Evolutionary conservation across 2,888 invertebrate genomes (phyloP).

Genomic region (Lasioglossum pauxillum): DNA sequence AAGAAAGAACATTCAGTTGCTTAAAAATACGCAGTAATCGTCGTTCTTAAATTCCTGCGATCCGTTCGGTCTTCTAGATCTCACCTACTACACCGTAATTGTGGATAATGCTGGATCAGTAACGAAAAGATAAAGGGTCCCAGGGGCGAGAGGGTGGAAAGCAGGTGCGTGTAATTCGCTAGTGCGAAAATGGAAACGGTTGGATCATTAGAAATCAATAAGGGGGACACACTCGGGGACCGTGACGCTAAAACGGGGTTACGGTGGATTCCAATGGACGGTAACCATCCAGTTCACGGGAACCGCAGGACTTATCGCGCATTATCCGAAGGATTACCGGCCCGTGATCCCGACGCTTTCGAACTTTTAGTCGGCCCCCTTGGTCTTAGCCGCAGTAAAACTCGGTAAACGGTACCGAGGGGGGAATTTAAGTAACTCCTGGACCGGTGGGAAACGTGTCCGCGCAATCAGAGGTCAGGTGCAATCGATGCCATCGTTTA

Average conservation of each 20-base stretch:
- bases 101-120: background rate
- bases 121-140: background rate
- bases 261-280: constrained; percentile 65
- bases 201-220: constrained; percentile 40
- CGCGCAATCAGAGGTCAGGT: constrained; percentile 20
- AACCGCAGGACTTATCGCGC: constrained; percentile 76
- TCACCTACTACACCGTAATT: background rate
- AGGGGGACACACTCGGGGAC: background rate
- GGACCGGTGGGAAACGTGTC: constrained; percentile 12
- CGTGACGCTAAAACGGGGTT: constrained; percentile 59
- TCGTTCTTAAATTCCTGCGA: background rate
- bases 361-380: constrained; percentile 63
- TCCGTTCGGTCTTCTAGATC: too few relatives aligned
- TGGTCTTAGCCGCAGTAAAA: constrained; percentile 59
- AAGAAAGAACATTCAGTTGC: too few relatives aligned
- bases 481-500: constrained; percentile 9
- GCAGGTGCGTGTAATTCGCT: background rate
- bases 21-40: too few relatives aligned
- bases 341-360: constrained; percentile 59
- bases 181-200: constrained; percentile 13
- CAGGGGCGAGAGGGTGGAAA: background rate
- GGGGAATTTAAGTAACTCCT: constrained; percentile 53
- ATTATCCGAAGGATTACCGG: constrained; percentile 78
- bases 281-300: constrained; percentile 32
- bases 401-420: constrained; percentile 62